A percentile compares a stretch with the other conserved stretches of the same genome.
These are phyloP conservation scores for Ictidomys tridecemlineatus DNA, from an alignment of 2,113 vertebrate species.

Conservation along the genomic window DNA sequence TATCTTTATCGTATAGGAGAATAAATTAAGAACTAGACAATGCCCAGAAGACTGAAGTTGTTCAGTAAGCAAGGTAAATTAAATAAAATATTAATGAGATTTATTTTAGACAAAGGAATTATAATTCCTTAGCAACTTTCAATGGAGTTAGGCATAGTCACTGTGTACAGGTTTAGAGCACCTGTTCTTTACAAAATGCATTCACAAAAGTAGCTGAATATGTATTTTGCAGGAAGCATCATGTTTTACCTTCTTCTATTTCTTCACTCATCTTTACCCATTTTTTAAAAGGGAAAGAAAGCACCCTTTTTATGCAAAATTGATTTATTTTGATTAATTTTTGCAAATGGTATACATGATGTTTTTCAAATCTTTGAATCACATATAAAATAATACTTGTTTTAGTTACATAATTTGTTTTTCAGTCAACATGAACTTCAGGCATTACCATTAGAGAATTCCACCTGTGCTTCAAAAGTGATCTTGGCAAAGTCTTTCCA, in stretches of 20 bases:
- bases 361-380: not conserved
- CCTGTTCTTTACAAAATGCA: not conserved
- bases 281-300: not conserved
- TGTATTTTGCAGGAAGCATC: not conserved
- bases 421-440: not conserved
- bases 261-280: not conserved
- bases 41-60: not conserved
- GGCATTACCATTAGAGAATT: not conserved
- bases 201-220: not conserved
- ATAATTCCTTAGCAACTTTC: not conserved
- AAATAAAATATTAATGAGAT: not conserved
- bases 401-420: not conserved
- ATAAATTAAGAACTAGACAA: not conserved
- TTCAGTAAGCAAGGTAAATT: not conserved
- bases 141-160: not conserved
- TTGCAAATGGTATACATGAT: not conserved
- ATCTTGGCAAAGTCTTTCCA: conserved; percentile 20
- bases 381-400: not conserved
- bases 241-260: not conserved
- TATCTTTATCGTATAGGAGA: not conserved
- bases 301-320: not conserved
- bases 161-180: not conserved
- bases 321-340: conserved; percentile 1
- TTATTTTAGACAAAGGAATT: not conserved
- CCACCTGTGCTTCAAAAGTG: not conserved